phyloP scores from a whole-genome alignment of 2,888 invertebrate species.

The Phytoseiulus persimilis region DNA sequence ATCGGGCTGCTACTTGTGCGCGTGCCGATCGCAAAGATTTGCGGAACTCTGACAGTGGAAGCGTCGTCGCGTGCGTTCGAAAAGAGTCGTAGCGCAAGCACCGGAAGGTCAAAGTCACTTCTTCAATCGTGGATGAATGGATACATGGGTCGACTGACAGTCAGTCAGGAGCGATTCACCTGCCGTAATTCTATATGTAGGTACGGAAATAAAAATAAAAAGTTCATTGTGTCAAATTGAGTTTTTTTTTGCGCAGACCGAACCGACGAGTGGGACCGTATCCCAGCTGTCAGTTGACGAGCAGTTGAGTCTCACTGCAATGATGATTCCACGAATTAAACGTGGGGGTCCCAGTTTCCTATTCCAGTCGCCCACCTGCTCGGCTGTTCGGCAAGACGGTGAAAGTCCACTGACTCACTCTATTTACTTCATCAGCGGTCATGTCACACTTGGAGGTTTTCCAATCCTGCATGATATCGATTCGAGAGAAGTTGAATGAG shows the following conservation, averaged over 20 bases:
- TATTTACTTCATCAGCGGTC: too few species aligned
- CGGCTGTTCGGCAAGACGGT: too few species aligned
- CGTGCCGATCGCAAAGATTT: neutral
- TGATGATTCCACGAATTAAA: neutral
- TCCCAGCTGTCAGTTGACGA: neutral
- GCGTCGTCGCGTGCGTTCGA: neutral
- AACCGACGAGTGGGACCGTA: neutral
- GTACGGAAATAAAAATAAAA: neutral
- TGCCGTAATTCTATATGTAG: neutral
- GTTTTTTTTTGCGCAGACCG: neutral
- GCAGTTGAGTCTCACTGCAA: too few species aligned
- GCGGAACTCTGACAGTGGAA: neutral
- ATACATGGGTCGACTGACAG: neutral
- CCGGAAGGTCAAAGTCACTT: constrained; percentile 5
- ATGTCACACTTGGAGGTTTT: too few species aligned
- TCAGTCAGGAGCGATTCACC: neutral
- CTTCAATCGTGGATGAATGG: neutral
- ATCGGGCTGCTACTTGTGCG: neutral
- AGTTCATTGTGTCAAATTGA: neutral
- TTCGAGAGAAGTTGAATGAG: too few species aligned
- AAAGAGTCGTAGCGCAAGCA: neutral
- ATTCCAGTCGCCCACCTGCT: neutral
- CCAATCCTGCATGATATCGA: too few species aligned
- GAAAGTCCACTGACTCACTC: too few species aligned
- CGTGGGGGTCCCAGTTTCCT: neutral